Base-by-base conservation (phyloP, 2,888 invertebrate species). In the Polyommatus iphigenia region DNA sequence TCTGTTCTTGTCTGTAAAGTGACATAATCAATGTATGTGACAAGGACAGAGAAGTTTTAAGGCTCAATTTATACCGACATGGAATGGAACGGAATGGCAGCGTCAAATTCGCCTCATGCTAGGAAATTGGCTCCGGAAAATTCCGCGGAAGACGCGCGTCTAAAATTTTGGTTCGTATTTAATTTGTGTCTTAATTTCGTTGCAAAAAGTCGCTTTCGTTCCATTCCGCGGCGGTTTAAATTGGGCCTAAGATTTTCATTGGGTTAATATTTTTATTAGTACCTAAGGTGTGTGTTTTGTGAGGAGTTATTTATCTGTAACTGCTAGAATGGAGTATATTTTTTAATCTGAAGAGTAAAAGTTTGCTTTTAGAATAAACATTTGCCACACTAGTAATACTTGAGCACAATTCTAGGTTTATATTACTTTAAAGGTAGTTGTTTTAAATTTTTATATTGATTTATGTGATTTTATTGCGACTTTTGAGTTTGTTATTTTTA, bases 271-370 rank as follows among this genome's bases (percentile, higher is more conserved):
- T 54, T 54, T 54, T 54, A 18, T 15, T 5, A 46, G 46, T 54
- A n/a, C n/a, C n/a, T n/a, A 18, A 54, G 54, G 18, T 54, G 54
- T 18, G 85, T 87, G 83, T 86, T 85, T 85, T 85, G 85, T 87
- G 87, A 86, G 79, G 77, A 59, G 78, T 73, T 78, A 73, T 76
- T 77, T 77, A 71, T 80, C 78, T 78, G 79, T 72, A 76, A 62
- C 13, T 67, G 32, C 67, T 67, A 75, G 83, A 86, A 89, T 88
- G 87, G 85, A 89, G 86, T 92, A 91, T 92, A 93, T 93, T 92
- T 93, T 93, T 92, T 84, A 84, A 85, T 82, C 46, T 18, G 75
- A 75, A 13, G 15, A 75, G 73, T 54, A 75, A 75, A 75, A 0
- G 75, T 75, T 75, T 75, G 75, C 75, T 75, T 75, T 24, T 75